These are phyloP conservation scores for Epinephelus cyanopodus DNA, from an alignment of 2,113 vertebrate species.

Conservation along the genomic window DNA sequence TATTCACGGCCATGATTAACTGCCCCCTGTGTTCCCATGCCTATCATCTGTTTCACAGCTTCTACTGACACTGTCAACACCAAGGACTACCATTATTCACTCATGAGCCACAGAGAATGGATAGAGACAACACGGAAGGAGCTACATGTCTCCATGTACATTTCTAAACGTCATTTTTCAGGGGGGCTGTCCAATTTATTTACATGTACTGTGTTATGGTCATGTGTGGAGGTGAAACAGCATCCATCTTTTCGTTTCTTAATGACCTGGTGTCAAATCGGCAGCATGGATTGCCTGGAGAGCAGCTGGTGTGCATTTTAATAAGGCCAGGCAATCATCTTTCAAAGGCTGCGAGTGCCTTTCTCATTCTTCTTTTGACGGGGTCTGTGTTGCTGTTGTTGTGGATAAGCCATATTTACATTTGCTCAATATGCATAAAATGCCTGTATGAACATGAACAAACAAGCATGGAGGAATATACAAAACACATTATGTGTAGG, in stretches of 20 bases:
- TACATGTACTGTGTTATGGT: slow-evolving; percentile 36
- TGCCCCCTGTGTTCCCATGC: slow-evolving; percentile 39
- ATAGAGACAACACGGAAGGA: slow-evolving; percentile 18
- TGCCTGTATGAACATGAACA: slow-evolving; percentile 15
- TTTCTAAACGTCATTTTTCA: neutral
- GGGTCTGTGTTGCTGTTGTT: slow-evolving; percentile 20
- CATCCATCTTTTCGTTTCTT: slow-evolving; percentile 70
- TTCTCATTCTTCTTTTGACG: slow-evolving; percentile 58
- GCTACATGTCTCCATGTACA: neutral
- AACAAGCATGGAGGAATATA: slow-evolving; percentile 34
- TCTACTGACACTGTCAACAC: slow-evolving; percentile 45
- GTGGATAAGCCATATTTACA: slow-evolving; percentile 43
- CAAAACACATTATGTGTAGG: slow-evolving; percentile 7
- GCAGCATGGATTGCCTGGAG: slow-evolving; percentile 63
- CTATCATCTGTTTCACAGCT: slow-evolving; percentile 56
- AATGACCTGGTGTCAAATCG: slow-evolving; percentile 74
- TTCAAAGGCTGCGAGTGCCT: slow-evolving; percentile 49
- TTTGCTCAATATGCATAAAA: slow-evolving; percentile 51
- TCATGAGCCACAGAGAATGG: slow-evolving; percentile 20
- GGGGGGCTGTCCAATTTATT: slow-evolving; percentile 47
- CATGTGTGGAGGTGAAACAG: slow-evolving; percentile 39
- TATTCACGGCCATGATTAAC: slow-evolving; percentile 40
- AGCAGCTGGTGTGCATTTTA: slow-evolving; percentile 77
- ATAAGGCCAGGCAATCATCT: slow-evolving; percentile 68
- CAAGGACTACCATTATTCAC: slow-evolving; percentile 57